Percentiles rank a stretch among this genome's conserved stretches.
phyloP scores from a whole-genome alignment of 2,113 vertebrate genomes.

The Paradisaea rubra region DNA sequence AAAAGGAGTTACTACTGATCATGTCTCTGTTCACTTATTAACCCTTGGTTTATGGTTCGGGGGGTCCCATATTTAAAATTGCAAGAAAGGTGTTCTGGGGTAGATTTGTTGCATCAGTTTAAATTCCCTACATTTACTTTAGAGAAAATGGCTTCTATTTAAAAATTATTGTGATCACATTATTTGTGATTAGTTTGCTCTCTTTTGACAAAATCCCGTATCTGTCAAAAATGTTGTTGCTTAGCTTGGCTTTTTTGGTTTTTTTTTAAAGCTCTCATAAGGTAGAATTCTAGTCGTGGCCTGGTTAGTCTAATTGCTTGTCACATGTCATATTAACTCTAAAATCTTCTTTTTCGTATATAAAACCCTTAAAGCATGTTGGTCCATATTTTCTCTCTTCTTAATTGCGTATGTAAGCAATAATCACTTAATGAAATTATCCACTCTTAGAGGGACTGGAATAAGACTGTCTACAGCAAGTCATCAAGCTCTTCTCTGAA shows the following conservation, averaged over 20 bases:
- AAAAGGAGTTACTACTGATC: neutral
- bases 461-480: neutral
- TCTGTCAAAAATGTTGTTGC: neutral
- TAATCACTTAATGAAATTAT: conserved; percentile 56
- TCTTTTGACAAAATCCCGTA: neutral
- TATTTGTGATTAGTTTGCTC: neutral
- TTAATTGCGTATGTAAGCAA: conserved; percentile 7
- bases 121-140: neutral
- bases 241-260: neutral
- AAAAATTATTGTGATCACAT: neutral
- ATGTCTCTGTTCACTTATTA: neutral
- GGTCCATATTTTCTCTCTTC: conserved; percentile 11
- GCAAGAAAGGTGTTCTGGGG: neutral
- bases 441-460: conserved; percentile 9
- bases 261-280: neutral
- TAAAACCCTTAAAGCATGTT: neutral
- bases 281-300: neutral
- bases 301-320: neutral
- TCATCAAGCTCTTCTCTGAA: neutral
- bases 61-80: neutral
- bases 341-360: neutral
- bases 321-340: conserved; percentile 9
- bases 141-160: neutral
- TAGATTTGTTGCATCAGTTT: neutral
- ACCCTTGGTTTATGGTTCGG: neutral